Percentiles rank a stretch among this genome's conserved stretches.
Conservation (phyloP, 1,140 invertebrate genomes). For the Drosophila grimshawi region DNA sequence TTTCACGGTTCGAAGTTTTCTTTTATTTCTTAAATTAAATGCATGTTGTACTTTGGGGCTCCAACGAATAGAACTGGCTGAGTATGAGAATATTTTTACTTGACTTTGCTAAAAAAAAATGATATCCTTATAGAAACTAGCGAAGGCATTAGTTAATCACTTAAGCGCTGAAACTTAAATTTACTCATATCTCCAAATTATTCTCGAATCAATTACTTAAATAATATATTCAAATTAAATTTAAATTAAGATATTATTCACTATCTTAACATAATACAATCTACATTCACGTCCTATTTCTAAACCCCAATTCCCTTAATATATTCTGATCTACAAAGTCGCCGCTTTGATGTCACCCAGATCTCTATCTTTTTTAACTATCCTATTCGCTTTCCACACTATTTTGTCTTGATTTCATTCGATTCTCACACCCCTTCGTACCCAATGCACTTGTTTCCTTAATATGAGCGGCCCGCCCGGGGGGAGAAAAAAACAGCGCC, state of each 20-base stretch:
- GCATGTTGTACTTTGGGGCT: background rate
- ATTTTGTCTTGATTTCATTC: background rate
- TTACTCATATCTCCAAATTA: no score
- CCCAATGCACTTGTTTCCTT: constrained; percentile 34
- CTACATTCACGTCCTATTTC: background rate
- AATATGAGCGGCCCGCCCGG: constrained; percentile 17
- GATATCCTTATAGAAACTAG: no score
- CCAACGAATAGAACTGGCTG: no score
- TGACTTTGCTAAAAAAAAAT: no score
- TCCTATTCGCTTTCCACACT: constrained; percentile 14
- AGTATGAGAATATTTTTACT: no score
- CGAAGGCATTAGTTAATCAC: no score
- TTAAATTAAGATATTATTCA: background rate
- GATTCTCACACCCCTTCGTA: background rate
- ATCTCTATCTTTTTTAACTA: constrained; percentile 10
- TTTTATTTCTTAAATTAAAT: constrained; percentile 3
- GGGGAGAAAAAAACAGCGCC: background rate
- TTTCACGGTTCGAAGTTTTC: constrained; percentile 10
- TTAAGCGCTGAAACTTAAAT: no score
- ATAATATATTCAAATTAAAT: constrained; percentile 6
- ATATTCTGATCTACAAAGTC: constrained; percentile 5
- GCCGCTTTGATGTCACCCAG: constrained; percentile 33
- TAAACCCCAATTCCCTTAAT: constrained; percentile 11
- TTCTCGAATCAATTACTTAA: background rate
- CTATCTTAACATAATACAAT: no score